Base-by-base conservation (phyloP, 2,888 invertebrate species). In the Notodonta dromedarius region DNA sequence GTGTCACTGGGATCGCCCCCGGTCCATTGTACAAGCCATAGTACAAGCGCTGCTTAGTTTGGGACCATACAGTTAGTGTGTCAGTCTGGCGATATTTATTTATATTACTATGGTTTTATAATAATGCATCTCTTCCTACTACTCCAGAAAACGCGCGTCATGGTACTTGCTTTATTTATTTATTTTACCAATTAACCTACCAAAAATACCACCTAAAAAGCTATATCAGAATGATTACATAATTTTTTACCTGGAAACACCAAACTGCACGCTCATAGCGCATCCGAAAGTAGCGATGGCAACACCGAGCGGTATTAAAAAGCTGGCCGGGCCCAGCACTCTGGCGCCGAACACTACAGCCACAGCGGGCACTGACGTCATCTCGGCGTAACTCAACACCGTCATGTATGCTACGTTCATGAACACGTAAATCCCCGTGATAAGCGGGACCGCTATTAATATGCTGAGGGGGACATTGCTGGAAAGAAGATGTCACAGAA, bases 351-450 rank as follows among this genome's bases (percentile, higher is more conserved):
- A 97, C 0, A 94, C 89, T n/a, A 97, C 96, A 0, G 97, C 98
- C 0, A 98, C 98, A 0, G 97, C 97, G 0, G 95, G 94, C 0
- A 97, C 95, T 5, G 93, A 91, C 13, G 96, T 91, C 94, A 98
- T 96, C 80, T 97, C 97, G 0, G 94, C 88, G 58, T 95, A 94
- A 4, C 95, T 95, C 72, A 98, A 87, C 5, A 96, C 97, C 0
- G 97, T 95, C 96, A 98, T 96, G 87, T 98, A 98, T n/a, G 97
- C 96, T 14, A 97, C 94, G 80, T 98, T 98, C 95, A 97, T 97
- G 76, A 96, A 95, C 35, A 97, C 96, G 81, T 98, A 98, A 11
- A 97, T 94, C 0, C 95, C 87, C 0, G 97, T 97, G 40, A 98
- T 97, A 7, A 97, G 88, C 0, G 98, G 98, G 0, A 98, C 96